Conservation (phyloP, 2,888 invertebrate genomes). For the Miltochrista miniata region DNA sequence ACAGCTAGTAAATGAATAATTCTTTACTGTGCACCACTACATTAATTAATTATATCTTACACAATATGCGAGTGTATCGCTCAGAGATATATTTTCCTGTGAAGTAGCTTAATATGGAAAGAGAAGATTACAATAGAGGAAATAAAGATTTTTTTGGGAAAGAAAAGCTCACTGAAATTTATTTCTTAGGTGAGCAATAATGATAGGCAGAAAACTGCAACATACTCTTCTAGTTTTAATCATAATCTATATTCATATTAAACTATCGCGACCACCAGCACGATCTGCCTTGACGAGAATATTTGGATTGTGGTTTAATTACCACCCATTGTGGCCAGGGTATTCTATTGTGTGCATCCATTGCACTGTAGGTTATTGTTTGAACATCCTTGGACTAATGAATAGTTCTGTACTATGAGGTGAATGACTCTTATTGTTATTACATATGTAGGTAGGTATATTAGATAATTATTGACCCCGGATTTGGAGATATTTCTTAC, state of each 20-base stretch:
- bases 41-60: too few species aligned
- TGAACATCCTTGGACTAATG: conserved; percentile 29
- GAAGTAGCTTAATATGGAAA: too few species aligned
- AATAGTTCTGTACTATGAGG: conserved; percentile 24
- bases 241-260: conserved; percentile 49
- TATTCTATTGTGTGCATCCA: conserved; percentile 42
- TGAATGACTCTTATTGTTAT: conserved; percentile 22
- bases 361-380: conserved; percentile 35
- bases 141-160: too few species aligned
- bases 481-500: neutral
- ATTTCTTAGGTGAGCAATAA: conserved; percentile 15
- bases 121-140: too few species aligned
- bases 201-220: conserved; percentile 35
- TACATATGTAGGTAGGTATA: neutral
- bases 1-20: too few species aligned
- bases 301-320: conserved; percentile 81
- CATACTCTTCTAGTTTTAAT: neutral
- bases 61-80: too few species aligned
- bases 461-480: conserved; percentile 3
- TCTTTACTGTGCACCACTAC: too few species aligned
- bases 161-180: too few species aligned
- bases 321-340: conserved; percentile 73
- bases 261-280: conserved; percentile 77
- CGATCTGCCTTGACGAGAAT: conserved; percentile 70
- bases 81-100: too few species aligned